Evolutionary conservation across 2,888 invertebrate genomes (phyloP), one percentile per base, ranked within the genome.

Genomic region (Agrochola macilenta): DNA sequence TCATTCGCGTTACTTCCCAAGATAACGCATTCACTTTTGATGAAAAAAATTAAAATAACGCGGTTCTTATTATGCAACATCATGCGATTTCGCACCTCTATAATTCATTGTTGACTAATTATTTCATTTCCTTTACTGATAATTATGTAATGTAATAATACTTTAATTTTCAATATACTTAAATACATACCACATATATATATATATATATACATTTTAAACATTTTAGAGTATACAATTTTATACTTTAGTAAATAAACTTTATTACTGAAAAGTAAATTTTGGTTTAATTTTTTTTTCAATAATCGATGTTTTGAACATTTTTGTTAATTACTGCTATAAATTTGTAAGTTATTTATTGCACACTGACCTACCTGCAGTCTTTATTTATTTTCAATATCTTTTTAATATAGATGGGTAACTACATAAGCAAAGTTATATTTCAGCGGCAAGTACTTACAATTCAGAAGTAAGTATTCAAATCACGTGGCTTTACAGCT

Each of bases 291-390:
- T 35, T 46, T 14, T 17, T 49, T 30, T 57, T 12, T 64, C 65
- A 35, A 58, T 65, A 66, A 81, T 78, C 71, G 61, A 86, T 78
- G 78, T 83, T 86, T 86, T 66, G 14, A 82, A 77, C 65, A 82
- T 71, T 69, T 61, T 69, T 52, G 7, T 57, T 3, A 57, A 61
- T 30, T 54, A 43, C 39, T 69, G 39, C 58, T 78, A 43, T 23
- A 64, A 54, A 69, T 66, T 76, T 63, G 26, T 49, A 39, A 39
- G 54, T 12, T 64, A 66, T 63, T 83, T 86, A 84, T 84, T 84
- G 83, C 83, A 86, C 87, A 52, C 65, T 74, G 79, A 86, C 84
- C 49, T 85, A 81, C 73, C 83, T 35, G 35, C 35, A 86, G 83
- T 84, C 83, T 84, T 83, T 61, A 46, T 73, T 68, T 81, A 54